Percentiles rank a stretch among this genome's conserved stretches.
Conservation (phyloP, 2,113 vertebrate genomes). For the Pterophyllum scalare region DNA sequence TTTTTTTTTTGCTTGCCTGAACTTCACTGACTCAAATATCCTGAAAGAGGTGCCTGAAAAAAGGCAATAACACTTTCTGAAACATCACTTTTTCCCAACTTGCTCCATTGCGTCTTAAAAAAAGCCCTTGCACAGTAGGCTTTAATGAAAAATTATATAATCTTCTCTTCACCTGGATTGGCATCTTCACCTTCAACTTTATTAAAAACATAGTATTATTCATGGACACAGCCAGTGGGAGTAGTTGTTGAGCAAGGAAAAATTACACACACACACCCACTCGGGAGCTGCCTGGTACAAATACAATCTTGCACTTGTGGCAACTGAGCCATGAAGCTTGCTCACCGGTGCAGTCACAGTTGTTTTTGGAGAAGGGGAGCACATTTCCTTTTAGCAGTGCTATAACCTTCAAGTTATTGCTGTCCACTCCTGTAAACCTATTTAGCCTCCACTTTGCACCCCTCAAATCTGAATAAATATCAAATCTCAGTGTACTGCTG, state of each 20-base stretch:
- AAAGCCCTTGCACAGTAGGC: background rate
- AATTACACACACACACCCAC: slow-evolving; percentile 15
- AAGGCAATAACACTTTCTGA: background rate
- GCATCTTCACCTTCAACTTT: background rate
- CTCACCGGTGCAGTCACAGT: background rate
- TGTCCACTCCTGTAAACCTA: background rate
- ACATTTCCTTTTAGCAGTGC: background rate
- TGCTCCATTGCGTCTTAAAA: background rate
- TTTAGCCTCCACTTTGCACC: background rate
- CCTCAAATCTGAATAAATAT: slow-evolving; percentile 29
- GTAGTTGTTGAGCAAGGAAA: slow-evolving; percentile 14
- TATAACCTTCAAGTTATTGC: background rate
- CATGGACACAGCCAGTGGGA: slow-evolving; percentile 9
- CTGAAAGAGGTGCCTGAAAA: background rate
- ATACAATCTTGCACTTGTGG: slow-evolving; percentile 40
- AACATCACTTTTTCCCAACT: background rate
- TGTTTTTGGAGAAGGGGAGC: background rate
- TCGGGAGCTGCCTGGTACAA: slow-evolving; percentile 17
- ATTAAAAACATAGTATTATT: slow-evolving; percentile 19
- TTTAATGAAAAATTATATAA: slow-evolving; percentile 24
- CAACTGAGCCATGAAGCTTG: slow-evolving; percentile 7
- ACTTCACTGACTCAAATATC: background rate
- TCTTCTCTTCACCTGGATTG: background rate
- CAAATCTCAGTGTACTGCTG: background rate
- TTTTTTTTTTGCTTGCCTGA: too few relatives aligned